phyloP scores from a whole-genome alignment of 2,113 vertebrate genomes.

The Tachuris rubrigastra region DNA sequence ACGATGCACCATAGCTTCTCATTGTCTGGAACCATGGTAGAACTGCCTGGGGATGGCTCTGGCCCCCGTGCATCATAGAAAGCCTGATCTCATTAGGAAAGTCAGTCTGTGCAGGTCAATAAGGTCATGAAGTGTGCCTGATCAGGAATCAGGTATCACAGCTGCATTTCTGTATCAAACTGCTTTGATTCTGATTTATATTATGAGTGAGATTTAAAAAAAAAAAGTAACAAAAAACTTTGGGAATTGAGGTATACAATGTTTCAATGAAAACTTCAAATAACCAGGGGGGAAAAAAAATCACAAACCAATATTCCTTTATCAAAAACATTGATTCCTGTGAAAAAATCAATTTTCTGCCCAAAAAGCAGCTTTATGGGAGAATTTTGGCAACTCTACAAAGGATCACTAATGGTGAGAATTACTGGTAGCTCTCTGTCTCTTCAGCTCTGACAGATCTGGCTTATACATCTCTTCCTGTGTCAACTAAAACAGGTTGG shows the following conservation, averaged over 20 bases:
- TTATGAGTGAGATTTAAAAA: background rate
- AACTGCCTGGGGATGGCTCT: background rate
- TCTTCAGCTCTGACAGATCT: conserved; percentile 60
- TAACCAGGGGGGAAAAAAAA: background rate
- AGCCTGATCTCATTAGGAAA: background rate
- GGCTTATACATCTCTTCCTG: conserved; percentile 41
- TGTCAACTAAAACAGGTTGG: conserved; percentile 51
- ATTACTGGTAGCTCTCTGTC: conserved; percentile 42
- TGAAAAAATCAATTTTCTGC: background rate
- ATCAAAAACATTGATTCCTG: background rate
- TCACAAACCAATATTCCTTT: background rate
- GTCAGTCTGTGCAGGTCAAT: background rate
- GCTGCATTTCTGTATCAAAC: background rate
- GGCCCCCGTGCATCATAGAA: fast-evolving
- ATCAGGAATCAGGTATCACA: background rate
- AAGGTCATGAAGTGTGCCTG: background rate
- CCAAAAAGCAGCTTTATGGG: background rate
- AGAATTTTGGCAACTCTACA: conserved; percentile 33
- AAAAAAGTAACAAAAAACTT: background rate
- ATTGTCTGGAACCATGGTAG: background rate
- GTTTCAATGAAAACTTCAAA: background rate
- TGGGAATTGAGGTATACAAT: background rate
- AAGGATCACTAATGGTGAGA: conserved; percentile 42
- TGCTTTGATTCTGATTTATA: conserved; percentile 22
- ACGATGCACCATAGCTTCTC: background rate